These are phyloP conservation scores for Harpagifer antarcticus DNA, from an alignment of 2,797 vertebrate genomes.

Conservation along the genomic window DNA sequence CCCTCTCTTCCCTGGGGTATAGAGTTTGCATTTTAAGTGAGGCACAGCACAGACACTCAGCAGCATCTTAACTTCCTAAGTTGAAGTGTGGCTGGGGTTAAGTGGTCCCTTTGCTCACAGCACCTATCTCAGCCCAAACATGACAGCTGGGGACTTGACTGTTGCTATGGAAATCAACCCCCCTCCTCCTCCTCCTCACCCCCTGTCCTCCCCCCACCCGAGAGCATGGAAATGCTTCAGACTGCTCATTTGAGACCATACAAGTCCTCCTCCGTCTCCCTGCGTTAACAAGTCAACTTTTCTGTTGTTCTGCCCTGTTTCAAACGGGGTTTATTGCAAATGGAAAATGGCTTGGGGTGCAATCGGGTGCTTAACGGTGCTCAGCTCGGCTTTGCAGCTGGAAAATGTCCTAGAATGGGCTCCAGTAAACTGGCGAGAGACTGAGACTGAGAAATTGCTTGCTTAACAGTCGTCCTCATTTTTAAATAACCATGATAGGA, in stretches of 20 bases:
- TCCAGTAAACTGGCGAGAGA: constrained; percentile 44
- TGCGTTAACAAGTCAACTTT: constrained; percentile 81
- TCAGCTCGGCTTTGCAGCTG: constrained; percentile 72
- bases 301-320: constrained; percentile 76
- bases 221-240: constrained; percentile 82
- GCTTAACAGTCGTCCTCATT: constrained; percentile 26
- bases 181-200: constrained; percentile 34
- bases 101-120: constrained; percentile 88
- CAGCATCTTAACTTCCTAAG: constrained; percentile 87
- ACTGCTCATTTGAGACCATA: constrained; percentile 85
- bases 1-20: constrained; percentile 77
- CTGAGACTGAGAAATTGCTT: constrained; percentile 41
- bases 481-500: constrained; percentile 44
- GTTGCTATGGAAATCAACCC: constrained; percentile 85
- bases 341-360: constrained; percentile 72
- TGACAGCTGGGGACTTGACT: constrained; percentile 89
- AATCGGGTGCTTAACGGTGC: constrained; percentile 62
- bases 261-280: constrained; percentile 75
- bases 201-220: constrained; percentile 21
- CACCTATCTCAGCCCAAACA: constrained; percentile 86
- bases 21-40: constrained; percentile 89
- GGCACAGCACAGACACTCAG: constrained; percentile 83
- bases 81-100: constrained; percentile 88
- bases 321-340: constrained; percentile 74
- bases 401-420: constrained; percentile 70